Conservation (phyloP, 2,113 vertebrate species). For the Corythornis madagascariensis region DNA sequence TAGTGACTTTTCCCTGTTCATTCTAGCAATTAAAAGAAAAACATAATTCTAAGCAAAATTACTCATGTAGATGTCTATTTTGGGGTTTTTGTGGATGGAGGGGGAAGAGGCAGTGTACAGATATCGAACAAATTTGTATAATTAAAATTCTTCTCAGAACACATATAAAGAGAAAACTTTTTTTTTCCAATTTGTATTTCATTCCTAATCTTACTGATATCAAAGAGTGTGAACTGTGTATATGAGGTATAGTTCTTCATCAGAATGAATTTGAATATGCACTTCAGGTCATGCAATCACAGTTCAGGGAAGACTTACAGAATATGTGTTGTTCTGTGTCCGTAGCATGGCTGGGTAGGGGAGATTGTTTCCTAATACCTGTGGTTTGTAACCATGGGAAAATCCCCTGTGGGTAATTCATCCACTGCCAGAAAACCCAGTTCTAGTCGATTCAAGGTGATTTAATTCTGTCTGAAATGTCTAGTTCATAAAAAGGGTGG, state of each 20-base stretch:
- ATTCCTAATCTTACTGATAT: not conserved
- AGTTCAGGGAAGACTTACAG: not conserved
- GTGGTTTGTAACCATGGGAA: not conserved
- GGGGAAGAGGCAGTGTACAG: constrained; percentile 6
- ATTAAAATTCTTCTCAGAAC: constrained; percentile 17
- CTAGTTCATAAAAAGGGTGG: not conserved
- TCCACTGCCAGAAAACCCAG: not conserved
- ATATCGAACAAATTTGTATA: not conserved
- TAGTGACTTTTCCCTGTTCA: constrained; percentile 17
- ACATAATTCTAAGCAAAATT: not conserved
- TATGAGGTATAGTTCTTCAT: not conserved
- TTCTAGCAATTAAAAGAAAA: constrained; percentile 45
- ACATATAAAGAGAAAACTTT: not conserved
- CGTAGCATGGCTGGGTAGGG: not conserved
- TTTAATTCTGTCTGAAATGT: not conserved
- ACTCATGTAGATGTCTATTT: constrained; percentile 11
- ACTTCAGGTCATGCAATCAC: not conserved
- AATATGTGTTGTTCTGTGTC: not conserved
- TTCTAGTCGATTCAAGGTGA: not conserved
- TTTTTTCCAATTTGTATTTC: not conserved
- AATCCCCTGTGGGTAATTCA: not conserved
- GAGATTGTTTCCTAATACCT: not conserved
- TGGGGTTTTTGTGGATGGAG: not conserved
- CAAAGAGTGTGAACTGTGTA: not conserved
- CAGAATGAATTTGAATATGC: not conserved